Evolutionary conservation across 1,140 invertebrate genomes (phyloP).

Genomic region (Drosophila sturtevanti): DNA sequence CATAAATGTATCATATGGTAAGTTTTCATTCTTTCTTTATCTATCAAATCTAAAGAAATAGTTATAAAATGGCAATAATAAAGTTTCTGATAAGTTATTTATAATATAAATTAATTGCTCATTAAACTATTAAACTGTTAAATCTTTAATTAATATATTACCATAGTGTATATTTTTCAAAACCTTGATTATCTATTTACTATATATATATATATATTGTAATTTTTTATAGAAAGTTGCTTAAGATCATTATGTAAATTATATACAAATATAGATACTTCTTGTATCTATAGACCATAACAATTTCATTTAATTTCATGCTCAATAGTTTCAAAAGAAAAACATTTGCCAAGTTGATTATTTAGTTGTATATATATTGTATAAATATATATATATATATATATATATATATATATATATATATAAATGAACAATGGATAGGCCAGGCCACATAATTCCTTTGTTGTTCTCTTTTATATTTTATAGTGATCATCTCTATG

Average conservation of each 20-base stretch:
- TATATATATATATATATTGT: too few relatives aligned
- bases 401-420: background rate
- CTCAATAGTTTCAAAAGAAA: background rate
- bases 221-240: background rate
- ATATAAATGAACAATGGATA: background rate
- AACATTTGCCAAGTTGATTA: background rate
- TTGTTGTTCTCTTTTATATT: background rate
- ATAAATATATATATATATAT: background rate
- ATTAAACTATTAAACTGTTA: too few relatives aligned
- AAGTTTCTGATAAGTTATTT: too few relatives aligned
- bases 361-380: background rate
- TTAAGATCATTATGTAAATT: background rate
- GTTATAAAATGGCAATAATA: too few relatives aligned
- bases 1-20: too few relatives aligned
- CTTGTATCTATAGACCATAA: background rate
- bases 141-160: too few relatives aligned
- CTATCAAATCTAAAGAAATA: too few relatives aligned
- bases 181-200: too few relatives aligned
- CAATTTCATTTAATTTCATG: background rate
- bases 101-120: too few relatives aligned
- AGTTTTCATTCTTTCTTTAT: too few relatives aligned
- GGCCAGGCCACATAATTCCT: slow-evolving; percentile 2
- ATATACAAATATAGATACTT: background rate
- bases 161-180: too few relatives aligned
- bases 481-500: background rate